Percentiles rank a stretch among this genome's conserved stretches.
Evolutionary conservation across 2,888 invertebrate species (phyloP).

Genomic region (Ochropleura plecta): DNA sequence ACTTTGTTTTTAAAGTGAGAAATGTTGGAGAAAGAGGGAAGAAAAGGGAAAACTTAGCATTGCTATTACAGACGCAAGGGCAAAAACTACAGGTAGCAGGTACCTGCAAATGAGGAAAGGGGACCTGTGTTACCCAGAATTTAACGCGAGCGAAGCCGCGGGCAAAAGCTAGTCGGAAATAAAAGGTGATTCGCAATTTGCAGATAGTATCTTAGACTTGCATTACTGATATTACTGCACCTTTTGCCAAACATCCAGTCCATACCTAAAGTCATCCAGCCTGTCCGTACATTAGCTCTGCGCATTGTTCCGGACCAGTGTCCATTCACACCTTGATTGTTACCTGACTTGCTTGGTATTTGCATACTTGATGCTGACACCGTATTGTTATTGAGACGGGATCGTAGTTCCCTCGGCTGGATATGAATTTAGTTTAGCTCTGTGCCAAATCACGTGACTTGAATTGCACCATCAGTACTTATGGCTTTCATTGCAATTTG

Average conservation of each 20-base stretch:
- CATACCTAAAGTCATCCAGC: slow-evolving; percentile 25
- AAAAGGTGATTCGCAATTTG: neutral
- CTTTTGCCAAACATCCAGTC: slow-evolving; percentile 22
- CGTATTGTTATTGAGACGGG: slow-evolving; percentile 45
- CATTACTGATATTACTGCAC: neutral
- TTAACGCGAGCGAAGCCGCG: no score
- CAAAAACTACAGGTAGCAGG: no score
- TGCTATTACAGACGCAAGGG: no score
- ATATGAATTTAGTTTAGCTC: slow-evolving; percentile 20
- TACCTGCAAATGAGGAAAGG: no score
- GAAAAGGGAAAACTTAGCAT: no score
- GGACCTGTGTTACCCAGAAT: no score
- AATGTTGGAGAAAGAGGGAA: no score
- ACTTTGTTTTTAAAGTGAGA: no score
- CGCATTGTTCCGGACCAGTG: slow-evolving; percentile 50
- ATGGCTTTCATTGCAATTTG: neutral
- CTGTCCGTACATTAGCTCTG: slow-evolving; percentile 46
- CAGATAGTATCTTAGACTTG: neutral
- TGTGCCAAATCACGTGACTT: neutral
- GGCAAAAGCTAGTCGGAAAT: no score
- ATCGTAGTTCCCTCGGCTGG: slow-evolving; percentile 3
- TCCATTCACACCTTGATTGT: slow-evolving; percentile 61
- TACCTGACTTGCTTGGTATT: slow-evolving; percentile 49
- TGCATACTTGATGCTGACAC: slow-evolving; percentile 58
- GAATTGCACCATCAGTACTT: neutral